Evolutionary conservation across 2,113 vertebrate genomes (phyloP).

Genomic region (Tachysurus fulvidraco): DNA sequence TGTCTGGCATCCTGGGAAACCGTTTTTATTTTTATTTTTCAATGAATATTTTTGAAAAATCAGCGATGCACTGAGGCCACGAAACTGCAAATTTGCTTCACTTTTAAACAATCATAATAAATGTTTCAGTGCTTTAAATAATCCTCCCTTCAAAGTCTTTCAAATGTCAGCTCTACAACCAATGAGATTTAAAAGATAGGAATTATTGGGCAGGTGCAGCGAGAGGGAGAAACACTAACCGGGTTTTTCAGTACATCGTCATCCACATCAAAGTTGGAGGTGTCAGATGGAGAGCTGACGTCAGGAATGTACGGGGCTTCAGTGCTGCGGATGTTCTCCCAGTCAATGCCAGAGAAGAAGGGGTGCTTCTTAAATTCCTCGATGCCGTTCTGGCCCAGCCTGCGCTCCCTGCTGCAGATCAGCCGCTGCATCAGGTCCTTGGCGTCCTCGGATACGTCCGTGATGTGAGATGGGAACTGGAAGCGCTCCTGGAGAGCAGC

Average conservation of each 20-base stretch:
- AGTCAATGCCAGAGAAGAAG: constrained; percentile 89
- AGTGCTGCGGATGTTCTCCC: constrained; percentile 89
- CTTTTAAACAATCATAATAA: background rate
- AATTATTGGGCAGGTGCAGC: background rate
- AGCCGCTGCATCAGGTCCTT: constrained; percentile 94
- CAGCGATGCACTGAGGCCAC: too few species aligned
- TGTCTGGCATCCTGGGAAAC: too few species aligned
- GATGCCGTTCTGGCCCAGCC: constrained; percentile 89
- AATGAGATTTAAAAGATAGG: background rate
- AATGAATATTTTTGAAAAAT: too few species aligned
- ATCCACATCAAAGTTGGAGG: constrained; percentile 96
- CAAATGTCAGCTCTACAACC: background rate
- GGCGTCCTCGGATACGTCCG: constrained; percentile 90
- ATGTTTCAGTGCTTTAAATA: background rate
- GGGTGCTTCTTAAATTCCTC: constrained; percentile 90
- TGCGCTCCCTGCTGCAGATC: constrained; percentile 87
- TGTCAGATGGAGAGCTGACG: constrained; percentile 97
- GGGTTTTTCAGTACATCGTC: constrained; percentile 92
- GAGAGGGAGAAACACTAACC: constrained; percentile 70
- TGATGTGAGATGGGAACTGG: constrained; percentile 91
- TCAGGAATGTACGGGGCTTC: constrained; percentile 96
- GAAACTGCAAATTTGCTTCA: background rate
- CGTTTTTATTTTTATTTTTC: too few species aligned
- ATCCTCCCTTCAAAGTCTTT: background rate
- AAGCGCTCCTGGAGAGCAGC: constrained; percentile 83